Conservation (phyloP, 1,140 invertebrate species). For the Ericerus pela region DNA sequence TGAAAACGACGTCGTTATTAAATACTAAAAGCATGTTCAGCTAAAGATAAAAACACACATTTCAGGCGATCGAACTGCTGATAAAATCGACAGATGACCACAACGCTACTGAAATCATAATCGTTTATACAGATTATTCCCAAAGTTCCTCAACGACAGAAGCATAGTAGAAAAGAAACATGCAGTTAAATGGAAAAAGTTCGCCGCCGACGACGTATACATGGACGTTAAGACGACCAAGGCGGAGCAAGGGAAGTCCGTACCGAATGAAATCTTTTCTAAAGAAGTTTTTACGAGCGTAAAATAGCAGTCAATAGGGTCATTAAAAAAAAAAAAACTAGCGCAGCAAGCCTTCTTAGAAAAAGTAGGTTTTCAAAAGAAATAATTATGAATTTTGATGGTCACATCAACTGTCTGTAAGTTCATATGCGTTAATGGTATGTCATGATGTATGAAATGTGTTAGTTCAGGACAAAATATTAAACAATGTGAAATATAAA, state of each 20-base stretch:
- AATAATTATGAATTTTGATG: no score
- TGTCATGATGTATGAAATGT: no score
- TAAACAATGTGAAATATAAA: no score
- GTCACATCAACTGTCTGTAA: no score
- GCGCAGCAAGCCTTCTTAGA: no score
- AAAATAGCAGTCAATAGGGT: slow-evolving; percentile 2
- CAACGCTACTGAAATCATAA: slow-evolving; percentile 5
- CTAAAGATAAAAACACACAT: slow-evolving; percentile 3
- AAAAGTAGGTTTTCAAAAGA: no score
- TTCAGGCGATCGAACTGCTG: slow-evolving; percentile 3
- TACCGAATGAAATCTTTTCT: not conserved
- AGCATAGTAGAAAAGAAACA: no score
- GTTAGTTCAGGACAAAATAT: no score
- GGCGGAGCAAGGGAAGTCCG: not conserved
- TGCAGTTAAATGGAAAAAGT: no score
- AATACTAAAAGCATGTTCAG: slow-evolving; percentile 9
- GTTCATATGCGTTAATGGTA: no score
- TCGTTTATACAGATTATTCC: slow-evolving; percentile 9
- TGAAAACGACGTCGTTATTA: slow-evolving; percentile 4
- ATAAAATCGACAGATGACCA: slow-evolving; percentile 1
- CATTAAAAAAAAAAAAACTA: slow-evolving; percentile 5
- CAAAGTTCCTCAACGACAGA: not conserved
- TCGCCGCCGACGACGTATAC: no score
- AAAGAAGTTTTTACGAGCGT: slow-evolving; percentile 6
- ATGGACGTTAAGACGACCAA: not conserved